Conservation (phyloP, 2,888 invertebrate genomes). For the Metalampra italica region DNA sequence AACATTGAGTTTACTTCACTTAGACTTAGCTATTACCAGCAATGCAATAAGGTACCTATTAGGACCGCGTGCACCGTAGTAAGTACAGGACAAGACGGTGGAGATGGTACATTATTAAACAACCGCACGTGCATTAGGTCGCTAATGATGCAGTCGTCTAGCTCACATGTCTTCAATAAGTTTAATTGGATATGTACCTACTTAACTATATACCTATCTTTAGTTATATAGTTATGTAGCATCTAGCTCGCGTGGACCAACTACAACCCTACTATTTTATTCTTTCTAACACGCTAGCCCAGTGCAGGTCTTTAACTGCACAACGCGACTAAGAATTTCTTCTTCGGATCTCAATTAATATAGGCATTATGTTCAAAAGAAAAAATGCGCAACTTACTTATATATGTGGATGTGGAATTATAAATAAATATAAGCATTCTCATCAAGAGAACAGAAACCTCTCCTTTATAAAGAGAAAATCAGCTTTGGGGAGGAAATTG, state of each 20-base stretch:
- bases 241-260: no score
- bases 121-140: conserved; percentile 6
- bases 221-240: no score
- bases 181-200: no score
- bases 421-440: conserved; percentile 36
- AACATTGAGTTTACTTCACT: not conserved
- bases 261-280: no score
- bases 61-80: conserved; percentile 4
- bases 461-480: conserved; percentile 57
- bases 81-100: not conserved
- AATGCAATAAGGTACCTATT: conserved; percentile 3
- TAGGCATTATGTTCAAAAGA: no score
- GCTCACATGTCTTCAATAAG: not conserved
- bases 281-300: no score
- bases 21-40: conserved; percentile 2
- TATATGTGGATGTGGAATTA: no score
- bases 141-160: not conserved
- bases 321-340: no score
- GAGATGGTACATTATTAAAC: conserved; percentile 18
- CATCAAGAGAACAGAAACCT: conserved; percentile 33
- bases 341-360: no score
- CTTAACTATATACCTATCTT: no score
- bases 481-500: conserved; percentile 65
- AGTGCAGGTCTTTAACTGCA: no score
- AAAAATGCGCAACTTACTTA: no score